A percentile compares a stretch with the other conserved stretches of the same genome.
Conservation (phyloP, 2,888 invertebrate genomes). For the Protodeltote pygarga region DNA sequence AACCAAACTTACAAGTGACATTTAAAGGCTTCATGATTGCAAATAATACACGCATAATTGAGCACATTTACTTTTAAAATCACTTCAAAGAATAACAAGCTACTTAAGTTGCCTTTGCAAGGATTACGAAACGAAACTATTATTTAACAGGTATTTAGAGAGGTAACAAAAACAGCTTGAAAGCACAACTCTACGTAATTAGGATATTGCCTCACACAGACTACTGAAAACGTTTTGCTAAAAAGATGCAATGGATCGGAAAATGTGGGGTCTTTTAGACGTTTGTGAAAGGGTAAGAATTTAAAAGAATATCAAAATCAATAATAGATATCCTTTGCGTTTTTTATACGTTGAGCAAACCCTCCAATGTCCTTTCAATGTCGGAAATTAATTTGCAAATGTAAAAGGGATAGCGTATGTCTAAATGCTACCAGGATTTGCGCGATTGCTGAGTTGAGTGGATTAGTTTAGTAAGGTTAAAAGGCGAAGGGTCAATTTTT, state of each 20-base stretch:
- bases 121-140: constrained; percentile 54
- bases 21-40: constrained; percentile 51
- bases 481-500: no score
- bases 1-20: constrained; percentile 28
- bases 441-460: no score
- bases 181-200: constrained; percentile 48
- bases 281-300: constrained; percentile 27
- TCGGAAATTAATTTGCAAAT: no score
- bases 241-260: constrained; percentile 21
- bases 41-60: constrained; percentile 61
- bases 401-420: no score
- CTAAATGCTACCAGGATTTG: no score
- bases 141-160: constrained; percentile 42
- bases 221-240: constrained; percentile 20
- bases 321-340: neutral
- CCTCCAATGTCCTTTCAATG: no score
- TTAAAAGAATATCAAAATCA: neutral
- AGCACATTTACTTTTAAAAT: constrained; percentile 54
- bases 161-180: constrained; percentile 47
- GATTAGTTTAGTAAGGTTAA: no score
- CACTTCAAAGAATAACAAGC: constrained; percentile 48
- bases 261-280: constrained; percentile 22
- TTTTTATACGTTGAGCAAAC: no score
- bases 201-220: constrained; percentile 35
- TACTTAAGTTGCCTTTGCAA: constrained; percentile 48